Base-by-base conservation (phyloP, 2,113 vertebrate species). In the Actenoides hombroni region DNA sequence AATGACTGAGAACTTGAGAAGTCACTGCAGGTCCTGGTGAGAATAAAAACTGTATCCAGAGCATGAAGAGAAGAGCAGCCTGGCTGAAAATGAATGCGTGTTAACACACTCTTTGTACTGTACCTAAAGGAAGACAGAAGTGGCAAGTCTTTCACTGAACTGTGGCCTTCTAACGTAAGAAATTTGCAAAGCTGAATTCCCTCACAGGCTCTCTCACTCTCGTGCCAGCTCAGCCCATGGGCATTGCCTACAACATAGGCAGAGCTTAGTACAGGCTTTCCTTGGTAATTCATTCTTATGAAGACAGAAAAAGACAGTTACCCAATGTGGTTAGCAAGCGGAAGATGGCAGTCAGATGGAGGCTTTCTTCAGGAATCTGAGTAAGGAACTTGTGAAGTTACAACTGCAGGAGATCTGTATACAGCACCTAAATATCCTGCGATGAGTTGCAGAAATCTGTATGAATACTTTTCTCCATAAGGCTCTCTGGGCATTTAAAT, bases 11-110 rank as follows among this genome's bases (percentile, higher is more conserved):
- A 91, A 70, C 80, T 21, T 26, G 86, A 82, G 80, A 92, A 75
- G 91, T 42, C 77, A 59, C 56, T 86, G 91, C 88, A 35, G 86
- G 76, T 92, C 77, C 86, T 51, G 83, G 42, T 51, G 77, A n/a
- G 73, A 75, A 61, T 42, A 48, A 68, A 88, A 94, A 20, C 40
- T 24, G 9, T 4, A 67, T 10, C 51, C 54, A 80, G 33, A 63
- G 12, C 31, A 44, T 0, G 5, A 64, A 70, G 68, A 31, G n/a
- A 80, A 49, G 83, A 60, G 64, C 44, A 80, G 59, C 40, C 46
- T 77, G 60, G 21, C 54, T 71, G 86, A 29, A 86, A 90, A 59
- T 1, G 35, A 63, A 42, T 14, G 31, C 0, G 3, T 39, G 65
- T 54, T 39, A 48, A 16, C 11, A 10, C 2, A 14, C 13, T 11